phyloP scores from a whole-genome alignment of 2,888 invertebrate genomes.

The Diaperis boleti region DNA sequence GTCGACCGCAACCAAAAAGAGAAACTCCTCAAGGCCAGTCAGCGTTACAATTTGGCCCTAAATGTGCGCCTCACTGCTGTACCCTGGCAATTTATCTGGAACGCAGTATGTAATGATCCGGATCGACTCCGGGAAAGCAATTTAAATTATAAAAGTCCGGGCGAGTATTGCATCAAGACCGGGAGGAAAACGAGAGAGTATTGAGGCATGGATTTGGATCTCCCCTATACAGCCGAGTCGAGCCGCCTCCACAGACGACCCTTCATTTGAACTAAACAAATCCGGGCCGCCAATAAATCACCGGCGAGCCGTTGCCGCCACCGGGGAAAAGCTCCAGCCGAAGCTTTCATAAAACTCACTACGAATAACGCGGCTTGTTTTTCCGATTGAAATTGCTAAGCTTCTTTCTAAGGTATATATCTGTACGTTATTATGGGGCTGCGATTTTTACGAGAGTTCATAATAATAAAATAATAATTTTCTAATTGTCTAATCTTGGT shows the following conservation, averaged over 20 bases:
- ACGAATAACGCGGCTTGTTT: constrained; percentile 18
- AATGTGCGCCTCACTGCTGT: constrained; percentile 19
- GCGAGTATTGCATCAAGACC: constrained; percentile 35
- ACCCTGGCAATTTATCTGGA: constrained; percentile 34
- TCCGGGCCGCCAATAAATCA: constrained; percentile 47
- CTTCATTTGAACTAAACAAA: constrained; percentile 53
- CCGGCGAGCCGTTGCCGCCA: constrained; percentile 46
- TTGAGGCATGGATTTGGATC: constrained; percentile 43
- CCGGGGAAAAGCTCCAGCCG: constrained; percentile 51
- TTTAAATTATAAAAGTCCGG: constrained; percentile 45
- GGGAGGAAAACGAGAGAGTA: constrained; percentile 38
- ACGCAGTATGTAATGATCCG: constrained; percentile 42
- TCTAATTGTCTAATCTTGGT: too few species aligned
- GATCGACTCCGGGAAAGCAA: constrained; percentile 43
- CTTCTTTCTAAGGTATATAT: too few species aligned
- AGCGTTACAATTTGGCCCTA: constrained; percentile 30
- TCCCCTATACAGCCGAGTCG: constrained; percentile 41
- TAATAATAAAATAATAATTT: too few species aligned
- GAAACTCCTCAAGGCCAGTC: constrained; percentile 13
- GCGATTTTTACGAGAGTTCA: too few species aligned
- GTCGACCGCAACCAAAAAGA: background rate
- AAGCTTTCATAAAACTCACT: constrained; percentile 43
- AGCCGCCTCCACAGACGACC: constrained; percentile 41
- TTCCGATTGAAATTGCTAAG: too few species aligned
- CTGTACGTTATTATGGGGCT: too few species aligned